phyloP scores from a whole-genome alignment of 2,888 invertebrate species.

The Oscheius myriophilus region DNA sequence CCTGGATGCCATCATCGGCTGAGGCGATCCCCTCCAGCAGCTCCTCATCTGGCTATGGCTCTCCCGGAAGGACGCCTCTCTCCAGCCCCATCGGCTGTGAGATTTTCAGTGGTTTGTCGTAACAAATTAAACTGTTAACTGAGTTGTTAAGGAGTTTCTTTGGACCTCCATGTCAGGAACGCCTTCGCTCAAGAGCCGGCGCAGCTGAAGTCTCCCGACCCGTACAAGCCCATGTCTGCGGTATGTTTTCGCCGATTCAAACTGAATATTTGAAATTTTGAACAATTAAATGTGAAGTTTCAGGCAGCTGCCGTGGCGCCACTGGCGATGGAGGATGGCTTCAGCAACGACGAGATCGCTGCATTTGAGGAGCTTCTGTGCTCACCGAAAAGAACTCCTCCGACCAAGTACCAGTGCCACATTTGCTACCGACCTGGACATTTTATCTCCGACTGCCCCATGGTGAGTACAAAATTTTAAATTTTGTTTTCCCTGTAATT shows the following conservation, averaged over 20 bases:
- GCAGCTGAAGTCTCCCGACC: conserved; percentile 16
- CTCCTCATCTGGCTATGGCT: conserved; percentile 66
- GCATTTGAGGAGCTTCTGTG: conserved; percentile 67
- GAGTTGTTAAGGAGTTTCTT: conserved; percentile 36
- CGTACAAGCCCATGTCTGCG: conserved; percentile 17
- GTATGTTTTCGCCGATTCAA: background rate
- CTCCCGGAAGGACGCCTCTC: conserved; percentile 67
- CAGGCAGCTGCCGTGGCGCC: conserved; percentile 20
- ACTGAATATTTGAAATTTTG: too few relatives aligned
- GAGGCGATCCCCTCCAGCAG: conserved; percentile 41
- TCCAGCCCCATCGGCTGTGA: conserved; percentile 53
- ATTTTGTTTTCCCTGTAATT: too few relatives aligned
- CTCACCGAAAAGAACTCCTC: conserved; percentile 69
- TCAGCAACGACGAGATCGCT: conserved; percentile 65
- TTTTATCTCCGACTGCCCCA: conserved; percentile 68
- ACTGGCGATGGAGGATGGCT: conserved; percentile 63
- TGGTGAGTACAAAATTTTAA: conserved; percentile 37
- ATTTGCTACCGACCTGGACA: conserved; percentile 68
- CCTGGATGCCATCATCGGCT: conserved; percentile 23
- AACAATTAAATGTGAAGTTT: too few relatives aligned
- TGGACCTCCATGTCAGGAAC: conserved; percentile 45
- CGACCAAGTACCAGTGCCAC: conserved; percentile 68
- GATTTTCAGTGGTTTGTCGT: conserved; percentile 39
- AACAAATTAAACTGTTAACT: background rate
- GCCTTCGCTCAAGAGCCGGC: conserved; percentile 38